Percentiles rank a stretch among this genome's conserved stretches.
Conservation (phyloP, 2,113 vertebrate genomes). For the Ploceus nigricollis region DNA sequence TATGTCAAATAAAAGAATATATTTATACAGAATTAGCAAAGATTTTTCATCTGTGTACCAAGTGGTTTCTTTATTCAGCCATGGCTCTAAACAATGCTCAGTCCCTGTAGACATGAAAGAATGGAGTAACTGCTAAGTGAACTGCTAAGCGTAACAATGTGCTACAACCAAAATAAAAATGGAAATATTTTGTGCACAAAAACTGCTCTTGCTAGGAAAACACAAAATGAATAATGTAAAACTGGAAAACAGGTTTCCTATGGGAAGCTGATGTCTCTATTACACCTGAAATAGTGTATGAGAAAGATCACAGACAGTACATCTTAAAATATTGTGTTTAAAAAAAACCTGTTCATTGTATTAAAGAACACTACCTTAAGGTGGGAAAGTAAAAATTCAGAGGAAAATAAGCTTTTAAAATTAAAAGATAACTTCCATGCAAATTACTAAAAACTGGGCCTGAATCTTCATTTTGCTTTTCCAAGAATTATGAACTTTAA, state of each 20-base stretch:
- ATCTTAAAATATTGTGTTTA: not conserved
- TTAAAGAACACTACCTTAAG: not conserved
- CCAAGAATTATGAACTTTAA: not conserved
- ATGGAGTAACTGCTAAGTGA: not conserved
- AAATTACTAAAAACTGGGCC: not conserved
- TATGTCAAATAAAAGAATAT: not conserved
- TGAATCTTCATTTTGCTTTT: not conserved
- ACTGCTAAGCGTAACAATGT: not conserved
- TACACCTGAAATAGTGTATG: not conserved
- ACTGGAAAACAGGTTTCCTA: not conserved
- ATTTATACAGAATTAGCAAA: not conserved
- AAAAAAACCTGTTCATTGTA: not conserved
- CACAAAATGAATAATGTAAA: not conserved
- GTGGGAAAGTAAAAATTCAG: not conserved
- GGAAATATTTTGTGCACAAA: not conserved
- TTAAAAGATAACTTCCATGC: not conserved
- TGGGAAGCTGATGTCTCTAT: not conserved
- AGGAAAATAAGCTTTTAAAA: not conserved
- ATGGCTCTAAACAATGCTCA: not conserved
- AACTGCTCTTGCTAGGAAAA: not conserved
- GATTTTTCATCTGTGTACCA: not conserved
- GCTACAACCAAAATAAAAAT: not conserved
- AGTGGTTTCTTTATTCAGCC: not conserved
- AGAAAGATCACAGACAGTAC: not conserved
- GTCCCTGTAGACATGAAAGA: not conserved